Base-by-base conservation (phyloP, 2,797 vertebrate species). In the Labroides dimidiatus region DNA sequence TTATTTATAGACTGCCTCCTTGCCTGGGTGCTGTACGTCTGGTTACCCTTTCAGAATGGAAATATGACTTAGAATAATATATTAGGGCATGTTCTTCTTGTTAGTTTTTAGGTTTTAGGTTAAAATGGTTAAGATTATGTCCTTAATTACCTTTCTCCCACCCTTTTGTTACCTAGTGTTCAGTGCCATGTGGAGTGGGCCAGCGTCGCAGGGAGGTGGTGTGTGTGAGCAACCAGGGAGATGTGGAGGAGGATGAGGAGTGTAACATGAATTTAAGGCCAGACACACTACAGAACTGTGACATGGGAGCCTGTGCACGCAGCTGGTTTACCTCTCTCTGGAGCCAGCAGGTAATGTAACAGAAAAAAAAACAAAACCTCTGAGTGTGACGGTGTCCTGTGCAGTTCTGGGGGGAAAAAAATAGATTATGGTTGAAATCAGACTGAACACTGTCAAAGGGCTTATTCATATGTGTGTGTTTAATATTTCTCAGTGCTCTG, bases 271-370 rank as follows among this genome's bases (percentile, higher is more conserved):
- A 89, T 19, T 80, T 94, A 30, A 93, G 82, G 36, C 93, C 93
- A 16, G 89, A 82, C 14, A 69, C 81, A 17, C 80, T 93, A 19
- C 86, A 93, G 61, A 94, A 94, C 83, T 94, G 94, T 79, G 93
- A 94, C 86, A 91, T 88, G 89, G 94, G 93, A 36, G 67, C 83
- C n/a, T 94, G 94, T 65, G 89, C 93, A 44, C 86, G 89, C 54
- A 94, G 93, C 91, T 94, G 94, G 94, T 94, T 93, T 85, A 90
- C 84, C 64, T 93, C 93, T 14, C 82, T 70, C 59, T 94, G 94
- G 94, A 94, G 93, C 64, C 88, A 90, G 24, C 68, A 78, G 91
- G 94, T 94, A 87, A 88, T 56, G 57, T 23, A 7, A n/a, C n/a
- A n/a, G n/a, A n/a, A n/a, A n/a, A n/a, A n/a, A n/a, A n/a, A n/a